Evolutionary conservation across 2,888 invertebrate genomes (phyloP).

Genomic region (Harpagoxenus sublaevis): DNA sequence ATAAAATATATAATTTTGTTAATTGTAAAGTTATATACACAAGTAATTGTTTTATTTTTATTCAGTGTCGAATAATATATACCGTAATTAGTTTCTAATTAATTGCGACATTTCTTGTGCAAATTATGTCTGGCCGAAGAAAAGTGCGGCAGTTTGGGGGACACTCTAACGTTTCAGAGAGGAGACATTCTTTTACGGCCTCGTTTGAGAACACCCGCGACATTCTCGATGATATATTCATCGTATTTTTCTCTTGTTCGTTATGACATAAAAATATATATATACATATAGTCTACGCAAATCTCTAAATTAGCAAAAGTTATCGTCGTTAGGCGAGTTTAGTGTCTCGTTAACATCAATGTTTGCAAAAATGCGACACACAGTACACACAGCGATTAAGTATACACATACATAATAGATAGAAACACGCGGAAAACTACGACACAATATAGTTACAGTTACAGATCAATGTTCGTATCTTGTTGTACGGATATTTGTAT

Average conservation of each 20-base stretch:
- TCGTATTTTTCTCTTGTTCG: constrained; percentile 65
- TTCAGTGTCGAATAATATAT: not conserved
- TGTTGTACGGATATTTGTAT: constrained; percentile 76
- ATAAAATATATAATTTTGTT: not conserved
- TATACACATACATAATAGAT: constrained; percentile 54
- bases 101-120: not conserved
- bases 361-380: constrained; percentile 9
- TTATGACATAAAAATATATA: constrained; percentile 11
- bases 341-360: constrained; percentile 33
- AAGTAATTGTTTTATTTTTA: not conserved
- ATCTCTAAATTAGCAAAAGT: constrained; percentile 50
- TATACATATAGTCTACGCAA: constrained; percentile 49
- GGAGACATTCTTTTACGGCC: constrained; percentile 34
- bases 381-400: constrained; percentile 13
- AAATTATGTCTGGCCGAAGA: not conserved
- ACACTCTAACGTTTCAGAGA: not conserved
- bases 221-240: constrained; percentile 73
- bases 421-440: constrained; percentile 49
- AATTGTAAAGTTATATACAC: not conserved
- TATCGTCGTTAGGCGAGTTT: constrained; percentile 44
- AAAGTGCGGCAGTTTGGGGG: not conserved
- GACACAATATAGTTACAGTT: constrained; percentile 56
- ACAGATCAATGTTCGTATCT: constrained; percentile 69
- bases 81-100: not conserved
- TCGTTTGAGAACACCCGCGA: constrained; percentile 72